Base-by-base conservation (phyloP, 2,113 vertebrate species). In the Carassius carassius region DNA sequence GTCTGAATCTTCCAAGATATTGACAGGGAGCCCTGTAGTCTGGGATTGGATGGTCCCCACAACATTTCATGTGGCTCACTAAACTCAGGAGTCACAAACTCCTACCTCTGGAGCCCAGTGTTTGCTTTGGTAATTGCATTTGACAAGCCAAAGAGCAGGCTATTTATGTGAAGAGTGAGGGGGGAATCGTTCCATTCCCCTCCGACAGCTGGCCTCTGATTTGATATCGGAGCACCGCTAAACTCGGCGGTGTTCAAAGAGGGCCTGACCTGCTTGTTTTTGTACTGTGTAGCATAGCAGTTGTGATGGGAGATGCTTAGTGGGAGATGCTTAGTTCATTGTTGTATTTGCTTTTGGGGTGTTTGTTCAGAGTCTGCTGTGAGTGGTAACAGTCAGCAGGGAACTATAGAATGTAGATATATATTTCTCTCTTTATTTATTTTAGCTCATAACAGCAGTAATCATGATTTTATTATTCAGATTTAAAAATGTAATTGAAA, bases 81-180 rank as follows among this genome's bases (percentile, higher is more conserved):
- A 47, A 25, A 21, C 41, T 54, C 56, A 12, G 17, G 14, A 73
- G 51, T 84, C 72, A 78, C 73, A 79, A 21, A 21, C 87, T 83
- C 32, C 72, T 81, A 47, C 76, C 62, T 29, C 47, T 70, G 47
- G 58, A 78, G 76, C 60, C 77, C 62, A 69, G 62, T 72, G 76
- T 83, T 80, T 87, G 89, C 83, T 86, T 88, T 81, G 87, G 88
- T 91, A 93, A 92, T 92, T 92, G 90, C 81, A 77, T 92, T 90
- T 91, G 93, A 92, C 93, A 92, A 90, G 90, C 87, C 63, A 84
- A 88, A 93, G 87, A 84, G 89, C 82, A 82, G 82, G 89, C 91
- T 92, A 91, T 93, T 92, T 91, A 90, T 91, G 89, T 84, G 73
- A 70, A 77, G 37, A 76, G 65, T 85, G 86, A 90, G 85, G 85